Base-by-base conservation (phyloP, 2,797 vertebrate species). In the Myripristis murdjan region DNA sequence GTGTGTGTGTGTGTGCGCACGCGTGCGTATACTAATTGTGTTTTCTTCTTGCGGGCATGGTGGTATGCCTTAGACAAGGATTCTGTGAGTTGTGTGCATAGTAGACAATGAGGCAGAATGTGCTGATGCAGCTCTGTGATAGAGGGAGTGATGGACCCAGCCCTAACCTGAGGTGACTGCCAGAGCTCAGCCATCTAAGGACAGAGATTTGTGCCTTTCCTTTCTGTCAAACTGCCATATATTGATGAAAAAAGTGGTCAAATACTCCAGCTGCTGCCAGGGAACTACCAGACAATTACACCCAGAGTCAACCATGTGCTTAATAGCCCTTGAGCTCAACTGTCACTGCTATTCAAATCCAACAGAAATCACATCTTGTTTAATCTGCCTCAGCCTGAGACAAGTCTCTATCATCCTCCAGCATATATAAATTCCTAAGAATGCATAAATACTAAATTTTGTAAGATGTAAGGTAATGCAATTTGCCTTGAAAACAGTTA, bases 71-170 rank as follows among this genome's bases (percentile, higher is more conserved):
- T 60, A 56, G 39, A 43, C 20, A 52, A 39, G 18, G n/a, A 47
- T 43, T 66, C 61, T 60, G 58, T 61, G 72, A 35, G 33, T 31
- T 47, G 51, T 79, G 65, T 47, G 31, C 47, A 65, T 52, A 64
- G 18, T 44, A 64, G 70, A 87, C 86, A 91, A 81, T 51, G 39
- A 62, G 70, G 47, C 51, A 87, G 75, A 91, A 92, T 90, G 66
- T 89, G 91, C 83, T 91, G 89, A 90, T 57, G 60, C 83, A 70
- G 89, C 76, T 52, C 44, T 70, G n/a, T 54, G 23, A 16, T 14
- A 68, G 70, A 18, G 6, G 75, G 82, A 59, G 22, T 65, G 71
- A 80, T 69, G 79, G 62, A 85, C 73, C 70, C 52, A 49, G 60
- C 73, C 67, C 81, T 87, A 75, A 83, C 76, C 43, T 61, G 78